Percentiles rank a stretch among this genome's conserved stretches.
Evolutionary conservation across 2,888 invertebrate genomes (phyloP).

Genomic region (Eledone cirrhosa): DNA sequence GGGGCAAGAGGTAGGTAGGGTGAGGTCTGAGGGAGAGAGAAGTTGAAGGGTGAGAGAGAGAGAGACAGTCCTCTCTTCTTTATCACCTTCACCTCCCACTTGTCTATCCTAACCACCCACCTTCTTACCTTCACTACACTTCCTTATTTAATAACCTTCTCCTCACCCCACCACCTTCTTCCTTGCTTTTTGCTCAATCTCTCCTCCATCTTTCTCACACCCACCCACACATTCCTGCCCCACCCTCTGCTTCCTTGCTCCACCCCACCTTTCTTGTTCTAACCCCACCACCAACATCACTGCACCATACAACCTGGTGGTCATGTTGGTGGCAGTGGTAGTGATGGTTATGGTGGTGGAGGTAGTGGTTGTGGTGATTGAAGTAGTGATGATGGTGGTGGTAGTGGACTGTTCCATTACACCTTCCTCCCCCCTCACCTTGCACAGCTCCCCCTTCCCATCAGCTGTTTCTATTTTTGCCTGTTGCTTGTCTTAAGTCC

Average conservation of each 20-base stretch:
- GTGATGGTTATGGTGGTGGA: too few relatives aligned
- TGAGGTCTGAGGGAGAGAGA: background rate
- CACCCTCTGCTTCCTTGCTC: background rate
- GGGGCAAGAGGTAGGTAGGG: background rate
- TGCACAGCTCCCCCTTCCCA: background rate
- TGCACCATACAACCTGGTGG: too few relatives aligned
- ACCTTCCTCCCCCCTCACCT: background rate
- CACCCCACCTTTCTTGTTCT: background rate
- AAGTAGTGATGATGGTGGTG: too few relatives aligned
- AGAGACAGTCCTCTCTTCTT: background rate
- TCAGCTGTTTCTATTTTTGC: background rate
- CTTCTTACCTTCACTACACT: background rate
- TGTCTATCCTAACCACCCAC: background rate
- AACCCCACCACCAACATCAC: too few relatives aligned
- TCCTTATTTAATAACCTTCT: background rate
- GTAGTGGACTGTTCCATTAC: background rate
- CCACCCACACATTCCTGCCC: background rate
- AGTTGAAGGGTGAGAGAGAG: background rate
- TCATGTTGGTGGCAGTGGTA: too few relatives aligned
- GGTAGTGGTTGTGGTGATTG: too few relatives aligned
- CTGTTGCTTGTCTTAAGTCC: background rate
- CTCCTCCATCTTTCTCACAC: background rate
- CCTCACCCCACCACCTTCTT: background rate
- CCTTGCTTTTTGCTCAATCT: background rate
- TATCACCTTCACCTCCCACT: background rate